These are phyloP conservation scores for Frieseomelitta varia DNA, from an alignment of 1,140 invertebrate species.

Conservation along the genomic window DNA sequence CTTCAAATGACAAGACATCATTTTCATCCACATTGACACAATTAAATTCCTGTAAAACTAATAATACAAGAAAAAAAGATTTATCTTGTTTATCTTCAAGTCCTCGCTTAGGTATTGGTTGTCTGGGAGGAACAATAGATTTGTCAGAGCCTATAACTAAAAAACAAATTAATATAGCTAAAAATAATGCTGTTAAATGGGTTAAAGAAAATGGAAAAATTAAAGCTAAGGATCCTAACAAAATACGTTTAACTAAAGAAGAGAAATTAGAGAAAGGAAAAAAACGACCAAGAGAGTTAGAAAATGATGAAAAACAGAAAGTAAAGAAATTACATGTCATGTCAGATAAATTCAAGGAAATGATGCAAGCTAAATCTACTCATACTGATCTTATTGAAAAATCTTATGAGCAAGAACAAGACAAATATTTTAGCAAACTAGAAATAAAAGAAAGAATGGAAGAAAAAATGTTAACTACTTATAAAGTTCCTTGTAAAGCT, in stretches of 20 bases:
- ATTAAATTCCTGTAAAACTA: background rate
- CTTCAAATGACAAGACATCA: background rate
- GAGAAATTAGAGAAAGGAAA: conserved; percentile 83
- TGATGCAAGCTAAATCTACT: conserved; percentile 90
- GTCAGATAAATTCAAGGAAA: conserved; percentile 88
- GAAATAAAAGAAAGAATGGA: conserved; percentile 96
- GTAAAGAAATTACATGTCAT: conserved; percentile 79
- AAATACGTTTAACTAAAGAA: conserved; percentile 81
- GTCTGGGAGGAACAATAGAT: conserved; percentile 82
- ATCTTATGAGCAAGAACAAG: conserved; percentile 88
- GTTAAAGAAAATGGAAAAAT: conserved; percentile 86
- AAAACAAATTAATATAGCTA: conserved; percentile 84
- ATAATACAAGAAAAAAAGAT: background rate
- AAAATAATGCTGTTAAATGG: conserved; percentile 87
- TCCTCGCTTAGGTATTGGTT: conserved; percentile 78
- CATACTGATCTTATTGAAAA: conserved; percentile 89
- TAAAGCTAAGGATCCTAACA: conserved; percentile 87
- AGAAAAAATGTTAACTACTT: conserved; percentile 94
- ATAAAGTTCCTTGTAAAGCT: conserved; percentile 92
- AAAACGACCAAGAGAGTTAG: conserved; percentile 79
- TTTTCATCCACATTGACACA: background rate
- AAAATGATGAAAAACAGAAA: conserved; percentile 81
- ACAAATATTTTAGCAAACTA: conserved; percentile 93
- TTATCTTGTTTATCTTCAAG: conserved; percentile 4
- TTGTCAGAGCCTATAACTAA: conserved; percentile 84